Conservation (phyloP, 2,888 invertebrate genomes). For the Hecatera dysodea region DNA sequence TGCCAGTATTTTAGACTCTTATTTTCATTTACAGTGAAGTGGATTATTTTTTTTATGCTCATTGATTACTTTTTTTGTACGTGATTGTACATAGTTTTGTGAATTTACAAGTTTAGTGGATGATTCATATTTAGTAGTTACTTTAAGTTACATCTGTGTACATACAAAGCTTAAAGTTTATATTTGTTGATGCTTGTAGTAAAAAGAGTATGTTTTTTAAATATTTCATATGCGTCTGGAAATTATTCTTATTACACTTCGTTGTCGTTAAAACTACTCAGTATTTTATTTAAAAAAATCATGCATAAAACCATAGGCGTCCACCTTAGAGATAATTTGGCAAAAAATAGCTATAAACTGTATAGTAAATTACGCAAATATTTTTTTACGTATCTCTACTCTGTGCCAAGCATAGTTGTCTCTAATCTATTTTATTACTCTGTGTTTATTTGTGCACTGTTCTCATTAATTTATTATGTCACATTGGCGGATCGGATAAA, state of each 20-base stretch:
- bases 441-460: conserved; percentile 25
- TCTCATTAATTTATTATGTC: conserved; percentile 14
- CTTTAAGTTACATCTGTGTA: no score
- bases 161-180: no score
- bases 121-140: no score
- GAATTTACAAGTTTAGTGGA: no score
- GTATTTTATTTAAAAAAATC: conserved; percentile 10
- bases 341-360: conserved; percentile 42
- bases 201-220: no score
- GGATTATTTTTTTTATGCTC: no score
- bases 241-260: background rate
- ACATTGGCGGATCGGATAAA: background rate
- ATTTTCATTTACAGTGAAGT: no score
- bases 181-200: no score
- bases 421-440: conserved; percentile 38
- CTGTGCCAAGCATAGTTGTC: conserved; percentile 40
- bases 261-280: background rate
- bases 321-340: conserved; percentile 41
- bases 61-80: no score
- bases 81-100: no score
- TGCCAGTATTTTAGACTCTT: no score
- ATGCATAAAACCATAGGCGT: conserved; percentile 15
- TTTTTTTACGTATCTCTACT: conserved; percentile 33
- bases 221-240: no score
- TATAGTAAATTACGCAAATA: conserved; percentile 26